Evolutionary conservation across 2,113 vertebrate species (phyloP).

Genomic region (Trinectes maculatus): DNA sequence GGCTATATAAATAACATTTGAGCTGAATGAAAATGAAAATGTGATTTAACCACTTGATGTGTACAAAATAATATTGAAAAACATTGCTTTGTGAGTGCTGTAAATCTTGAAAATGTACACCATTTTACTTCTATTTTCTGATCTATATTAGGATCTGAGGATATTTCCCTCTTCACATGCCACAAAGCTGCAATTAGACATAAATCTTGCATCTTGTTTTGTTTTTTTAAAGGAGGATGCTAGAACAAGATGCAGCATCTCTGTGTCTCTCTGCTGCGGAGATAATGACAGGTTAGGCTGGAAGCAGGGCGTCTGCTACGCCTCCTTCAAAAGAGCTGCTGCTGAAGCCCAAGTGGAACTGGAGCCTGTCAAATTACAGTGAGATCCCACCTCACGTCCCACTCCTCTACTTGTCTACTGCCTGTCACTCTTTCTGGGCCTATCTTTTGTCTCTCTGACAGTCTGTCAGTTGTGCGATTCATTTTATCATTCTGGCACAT

Average conservation of each 20-base stretch:
- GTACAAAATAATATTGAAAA: too few relatives aligned
- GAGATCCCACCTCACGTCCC: slow-evolving; percentile 50
- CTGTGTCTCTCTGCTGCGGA: slow-evolving; percentile 26
- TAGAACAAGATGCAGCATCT: slow-evolving; percentile 13
- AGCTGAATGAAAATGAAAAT: too few relatives aligned
- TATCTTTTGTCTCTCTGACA: slow-evolving; percentile 33
- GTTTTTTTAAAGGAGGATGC: slow-evolving; percentile 3
- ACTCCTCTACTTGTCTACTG: slow-evolving; percentile 35
- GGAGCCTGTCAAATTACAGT: slow-evolving; percentile 71
- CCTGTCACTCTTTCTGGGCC: slow-evolving; percentile 13
- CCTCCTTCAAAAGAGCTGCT: slow-evolving; percentile 54
- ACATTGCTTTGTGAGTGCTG: neutral
- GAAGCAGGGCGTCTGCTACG: slow-evolving; percentile 53
- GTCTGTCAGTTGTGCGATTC: neutral
- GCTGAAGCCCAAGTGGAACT: slow-evolving; percentile 46
- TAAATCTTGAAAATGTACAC: neutral
- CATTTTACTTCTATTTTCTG: neutral
- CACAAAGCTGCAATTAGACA: neutral
- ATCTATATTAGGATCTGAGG: neutral
- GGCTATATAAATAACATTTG: too few relatives aligned
- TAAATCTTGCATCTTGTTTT: neutral
- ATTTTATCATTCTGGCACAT: neutral
- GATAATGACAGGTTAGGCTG: slow-evolving; percentile 68
- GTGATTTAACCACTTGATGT: too few relatives aligned
- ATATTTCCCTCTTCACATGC: neutral